Base-by-base conservation (phyloP, 2,888 invertebrate genomes). In the Heliconius erato region DNA sequence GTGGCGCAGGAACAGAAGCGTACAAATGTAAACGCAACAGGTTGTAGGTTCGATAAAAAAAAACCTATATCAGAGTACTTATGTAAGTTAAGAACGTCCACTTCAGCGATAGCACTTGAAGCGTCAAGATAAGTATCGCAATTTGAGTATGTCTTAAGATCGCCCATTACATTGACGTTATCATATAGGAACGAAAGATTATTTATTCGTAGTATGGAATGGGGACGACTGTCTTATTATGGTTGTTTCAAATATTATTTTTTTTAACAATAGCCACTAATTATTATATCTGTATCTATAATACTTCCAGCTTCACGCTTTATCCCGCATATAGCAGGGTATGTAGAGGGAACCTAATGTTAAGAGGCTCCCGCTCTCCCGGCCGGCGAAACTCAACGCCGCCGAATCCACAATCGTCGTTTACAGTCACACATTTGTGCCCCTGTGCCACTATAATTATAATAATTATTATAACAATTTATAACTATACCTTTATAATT, bases 191-290 rank as follows among this genome's bases (percentile, higher is more conserved):
- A 63, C 77, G 65, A 65, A 44, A 72, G 84, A 89, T 90, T 91
- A 92, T 91, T 28, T 92, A 91, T 91, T 90, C 91, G 90, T 91
- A 90, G 88, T 86, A 90, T 89, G 90, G 28, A 28, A 28, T 28
- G 28, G 2, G 28, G 28, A 28, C 28, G 28, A 28, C 28, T 28
- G 28, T 28, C 28, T 28, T 28, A 28, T 28, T 28, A 82, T 76
- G 59, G 28, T 67, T 67, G 49, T 82, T 74, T 69, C 32, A 69
- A 63, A 44, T 74, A 32, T n/a, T n/a, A n/a, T n/a, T n/a, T n/a
- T n/a, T 32, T 1, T 12, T 23, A 28, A 74, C 28, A 74, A 74
- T 49, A 23, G 5, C 23, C 11, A 23, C 23, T 54, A 32, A 74
- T 74, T 74, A 32, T 28, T 54, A 23, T 19, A 49, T 59, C 19